phyloP scores from a whole-genome alignment of 2,888 invertebrate genomes.

The Xanthia icteritia region DNA sequence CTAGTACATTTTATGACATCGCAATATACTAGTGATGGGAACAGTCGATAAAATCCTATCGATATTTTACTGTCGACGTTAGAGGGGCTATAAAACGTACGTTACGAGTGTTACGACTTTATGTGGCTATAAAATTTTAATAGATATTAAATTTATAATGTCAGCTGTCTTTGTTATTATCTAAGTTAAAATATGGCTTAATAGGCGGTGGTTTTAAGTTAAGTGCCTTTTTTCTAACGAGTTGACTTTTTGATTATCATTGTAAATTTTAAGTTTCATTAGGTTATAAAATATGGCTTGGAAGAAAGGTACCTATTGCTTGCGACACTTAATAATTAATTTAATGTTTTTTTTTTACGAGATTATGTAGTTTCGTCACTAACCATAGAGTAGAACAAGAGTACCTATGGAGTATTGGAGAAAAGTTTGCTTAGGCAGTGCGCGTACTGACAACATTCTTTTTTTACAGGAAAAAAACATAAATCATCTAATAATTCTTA shows the following conservation, averaged over 20 bases:
- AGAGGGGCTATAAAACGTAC: constrained; percentile 65
- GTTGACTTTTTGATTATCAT: constrained; percentile 37
- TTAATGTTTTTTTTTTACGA: constrained; percentile 22
- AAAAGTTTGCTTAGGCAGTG: background rate
- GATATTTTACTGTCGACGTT: constrained; percentile 68
- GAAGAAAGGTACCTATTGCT: constrained; percentile 24
- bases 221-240: constrained; percentile 61
- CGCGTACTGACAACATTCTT: no score
- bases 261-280: constrained; percentile 61
- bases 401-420: background rate
- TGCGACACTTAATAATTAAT: constrained; percentile 22
- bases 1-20: constrained; percentile 54
- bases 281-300: constrained; percentile 28
- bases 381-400: background rate
- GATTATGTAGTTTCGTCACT: background rate
- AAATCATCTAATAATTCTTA: background rate
- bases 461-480: background rate
- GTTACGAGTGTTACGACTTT: constrained; percentile 66
- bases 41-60: constrained; percentile 69
- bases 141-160: constrained; percentile 68
- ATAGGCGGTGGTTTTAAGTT: constrained; percentile 45
- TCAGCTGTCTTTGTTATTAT: constrained; percentile 65
- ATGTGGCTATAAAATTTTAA: constrained; percentile 66
- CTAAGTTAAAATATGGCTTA: constrained; percentile 63
- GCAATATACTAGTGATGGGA: constrained; percentile 65